Evolutionary conservation across 2,888 invertebrate genomes (phyloP), one percentile per base, ranked within the genome.

Genomic region (Heteromyza rotundicornis): DNA sequence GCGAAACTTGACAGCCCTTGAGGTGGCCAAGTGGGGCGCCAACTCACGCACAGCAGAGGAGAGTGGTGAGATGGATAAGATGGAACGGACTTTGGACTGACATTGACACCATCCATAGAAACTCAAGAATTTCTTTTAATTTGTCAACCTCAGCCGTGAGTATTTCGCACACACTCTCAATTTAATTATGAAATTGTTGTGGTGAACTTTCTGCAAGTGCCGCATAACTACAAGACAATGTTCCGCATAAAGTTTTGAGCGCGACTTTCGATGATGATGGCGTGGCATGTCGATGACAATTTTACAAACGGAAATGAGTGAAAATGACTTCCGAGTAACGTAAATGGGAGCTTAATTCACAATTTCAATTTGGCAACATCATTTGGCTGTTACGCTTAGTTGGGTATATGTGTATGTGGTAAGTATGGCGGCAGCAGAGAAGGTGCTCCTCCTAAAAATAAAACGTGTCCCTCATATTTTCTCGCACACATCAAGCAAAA

Each of bases 291-390:
- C 16, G n/a, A 32, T 3, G 3, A 40, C 40, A 40, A 40, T 40
- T 40, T 40, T n/a, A 14, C 36, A 20, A 56, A 20, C 44, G 56
- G 56, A 56, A 56, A 56, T 56, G 56, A 56, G 47, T 47, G 27
- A 56, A 56, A 56, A 56, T 47, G 47, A 56, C 56, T 47, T 56
- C 56, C 56, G 56, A 24, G 47, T 44, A 47, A 47, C 61, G 27
- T 57, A 57, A 53, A 61, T 61, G 57, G 57, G 14, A 50, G 56
- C 57, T 14, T 51, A 40, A 52, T 40, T 57, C 56, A 57, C 23
- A 52, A 60, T 55, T 55, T 51, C 60, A 60, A 60, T 60, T 60
- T 60, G 57, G 52, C 52, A 17, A 2, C 56, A 57, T 57, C 57
- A 47, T 57, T 32, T 32, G 32, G 32, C 32, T n/a, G 32, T 12